Base-by-base conservation (phyloP, 2,113 vertebrate species). In the Chionodraco myersi region DNA sequence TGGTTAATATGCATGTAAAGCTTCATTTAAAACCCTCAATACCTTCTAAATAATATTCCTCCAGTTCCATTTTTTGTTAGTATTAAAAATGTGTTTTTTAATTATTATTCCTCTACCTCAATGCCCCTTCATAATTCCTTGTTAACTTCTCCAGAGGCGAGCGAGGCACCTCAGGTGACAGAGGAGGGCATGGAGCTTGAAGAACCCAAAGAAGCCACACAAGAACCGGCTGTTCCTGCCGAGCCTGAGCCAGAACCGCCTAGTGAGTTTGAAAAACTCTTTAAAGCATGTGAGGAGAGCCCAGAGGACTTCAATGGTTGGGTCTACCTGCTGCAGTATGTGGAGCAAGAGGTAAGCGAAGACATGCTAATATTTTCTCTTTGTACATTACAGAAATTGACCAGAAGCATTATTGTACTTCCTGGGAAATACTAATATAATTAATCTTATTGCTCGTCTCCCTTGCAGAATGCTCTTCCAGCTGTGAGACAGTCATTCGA, bases 261-360 rank as follows among this genome's bases (percentile, higher is more conserved):
- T 58, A 84, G 93, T 15, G 98, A 99, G 66, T 99, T 96, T 92
- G 98, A 99, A 56, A 98, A 96, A 79, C 97, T 98, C 84, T 97
- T 94, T 84, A 99, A 97, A 89, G 96, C 95, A 1, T 96, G 98
- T 41, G 96, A 98, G 81, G 97, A 96, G n/a, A 98, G 96, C 82
- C 96, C 97, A 18, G 98, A 99, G 78, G 98, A 99, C 91, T 99
- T 99, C 93, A 98, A 98, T 4, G 96, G 96, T 56, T 99, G 98
- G 98, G 98, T 98, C 1, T 98, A 99, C 90, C 93, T 99, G 7
- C 94, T 99, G 81, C 98, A 99, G 79, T 98, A 98, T 52, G 96
- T 98, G 16, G 98, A 99, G 89, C 98, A 99, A 93, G 98, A 99
- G 97, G 98, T 99, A 72, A 94, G 95, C 92, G 6, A 58, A 48